Evolutionary conservation across 2,888 invertebrate genomes (phyloP), one percentile per base, ranked within the genome.

Genomic region (Carabus problematicus): DNA sequence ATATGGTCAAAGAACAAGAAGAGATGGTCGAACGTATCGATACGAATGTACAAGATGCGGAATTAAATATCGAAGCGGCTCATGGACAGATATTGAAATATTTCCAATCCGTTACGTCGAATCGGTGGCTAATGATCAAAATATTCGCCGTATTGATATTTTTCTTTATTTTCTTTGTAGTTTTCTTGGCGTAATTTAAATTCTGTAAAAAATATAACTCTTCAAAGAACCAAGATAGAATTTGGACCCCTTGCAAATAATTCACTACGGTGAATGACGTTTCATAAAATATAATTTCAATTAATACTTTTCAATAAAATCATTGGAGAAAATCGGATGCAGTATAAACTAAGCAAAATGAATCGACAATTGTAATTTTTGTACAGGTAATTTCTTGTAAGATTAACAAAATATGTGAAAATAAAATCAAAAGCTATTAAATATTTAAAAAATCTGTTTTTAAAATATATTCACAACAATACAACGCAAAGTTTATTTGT

Each of bases 111-210:
- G 94, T 99, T 43, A 94, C 97, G 12, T 95, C 95, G 72, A 99
- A 99, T 84, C 89, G 99, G 76, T 98, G 98, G 92, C 87, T 99
- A 41, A 99, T 99, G 97, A 93, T 99, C 76, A 99, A 99, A 87
- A 91, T 99, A 74, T 99, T 99, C 84, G 98, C 93, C 64, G 95
- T 99, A 72, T 87, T 99, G 66, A 97, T 99, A 87, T 93, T 98
- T 80, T 99, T 99, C 87, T 99, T 99, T 82, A 92, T 99, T 83
- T 95, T 99, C 82, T 99, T 99, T 86, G 93, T 99, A 80, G 91
- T 99, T 75, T 97, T 99, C 84, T 87, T 98, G 87, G 94, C 97
- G 77, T 82, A 79, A 72, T 71, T 64, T 71, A 69, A 29, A 29
- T 3, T 29, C 29, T 29, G 29, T 29, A 29, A 29, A 29, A 29